These are phyloP conservation scores for Falco novaeseelandiae DNA, from an alignment of 2,797 vertebrate genomes.

Conservation along the genomic window DNA sequence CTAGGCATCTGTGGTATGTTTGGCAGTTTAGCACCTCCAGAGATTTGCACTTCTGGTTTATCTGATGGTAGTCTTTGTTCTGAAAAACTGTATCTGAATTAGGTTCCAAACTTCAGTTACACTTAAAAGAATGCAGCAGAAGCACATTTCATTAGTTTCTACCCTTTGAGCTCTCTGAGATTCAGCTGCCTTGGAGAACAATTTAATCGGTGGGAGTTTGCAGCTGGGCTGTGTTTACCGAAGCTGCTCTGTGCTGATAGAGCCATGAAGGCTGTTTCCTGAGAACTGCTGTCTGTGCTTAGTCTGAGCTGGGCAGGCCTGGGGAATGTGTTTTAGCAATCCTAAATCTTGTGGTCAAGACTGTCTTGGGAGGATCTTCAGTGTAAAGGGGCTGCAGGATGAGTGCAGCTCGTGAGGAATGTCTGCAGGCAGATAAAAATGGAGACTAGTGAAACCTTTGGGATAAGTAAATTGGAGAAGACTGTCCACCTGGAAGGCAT, in stretches of 20 bases:
- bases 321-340: background rate
- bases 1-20: too few relatives aligned
- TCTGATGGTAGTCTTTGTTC: background rate
- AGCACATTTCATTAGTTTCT: fast-evolving
- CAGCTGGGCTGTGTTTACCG: background rate
- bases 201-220: fast-evolving
- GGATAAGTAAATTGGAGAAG: background rate
- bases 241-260: background rate
- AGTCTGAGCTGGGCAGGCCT: background rate
- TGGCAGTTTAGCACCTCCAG: background rate
- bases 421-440: background rate
- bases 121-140: background rate
- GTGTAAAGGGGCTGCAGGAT: background rate
- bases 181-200: background rate
- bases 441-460: background rate
- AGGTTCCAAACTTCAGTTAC: fast-evolving
- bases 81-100: background rate
- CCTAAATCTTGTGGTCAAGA: background rate
- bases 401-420: background rate
- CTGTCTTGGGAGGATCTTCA: background rate
- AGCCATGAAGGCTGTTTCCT: background rate
- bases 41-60: background rate
- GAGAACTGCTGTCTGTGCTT: background rate
- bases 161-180: background rate
- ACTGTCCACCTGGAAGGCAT: background rate